A percentile compares a stretch with the other conserved stretches of the same genome.
Evolutionary conservation across 1,140 invertebrate genomes (phyloP).

Genomic region (Platorchestia sp.): DNA sequence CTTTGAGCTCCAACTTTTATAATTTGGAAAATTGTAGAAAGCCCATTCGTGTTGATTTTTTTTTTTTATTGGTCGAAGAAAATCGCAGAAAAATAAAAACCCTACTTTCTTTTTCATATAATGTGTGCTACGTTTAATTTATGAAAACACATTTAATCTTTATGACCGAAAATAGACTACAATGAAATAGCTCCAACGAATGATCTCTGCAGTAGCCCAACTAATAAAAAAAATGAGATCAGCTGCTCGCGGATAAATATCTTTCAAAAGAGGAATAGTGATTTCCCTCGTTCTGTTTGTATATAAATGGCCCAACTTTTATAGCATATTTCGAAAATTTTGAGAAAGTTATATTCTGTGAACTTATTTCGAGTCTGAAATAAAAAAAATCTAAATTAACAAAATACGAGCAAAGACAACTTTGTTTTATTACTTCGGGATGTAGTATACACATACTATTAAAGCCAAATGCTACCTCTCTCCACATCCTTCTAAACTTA

Average conservation of each 20-base stretch:
- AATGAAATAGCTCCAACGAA: background rate
- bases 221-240: background rate
- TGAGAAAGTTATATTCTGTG: background rate
- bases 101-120: background rate
- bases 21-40: background rate
- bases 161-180: background rate
- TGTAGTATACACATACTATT: too few species aligned
- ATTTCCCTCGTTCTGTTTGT: background rate
- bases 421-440: too few species aligned
- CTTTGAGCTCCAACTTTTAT: background rate
- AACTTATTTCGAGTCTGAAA: background rate
- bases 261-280: background rate
- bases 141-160: background rate
- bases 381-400: too few species aligned
- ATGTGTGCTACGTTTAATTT: background rate
- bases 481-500: background rate
- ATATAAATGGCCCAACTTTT: background rate
- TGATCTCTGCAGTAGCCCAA: too few species aligned
- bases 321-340: background rate
- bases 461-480: too few species aligned
- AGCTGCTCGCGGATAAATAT: background rate
- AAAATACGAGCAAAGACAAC: too few species aligned
- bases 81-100: background rate
- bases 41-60: too few species aligned
- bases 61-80: background rate